Percentiles rank a stretch among this genome's conserved stretches.
Evolutionary conservation across 2,797 vertebrate species (phyloP).

Genomic region (Eremophila alpestris): DNA sequence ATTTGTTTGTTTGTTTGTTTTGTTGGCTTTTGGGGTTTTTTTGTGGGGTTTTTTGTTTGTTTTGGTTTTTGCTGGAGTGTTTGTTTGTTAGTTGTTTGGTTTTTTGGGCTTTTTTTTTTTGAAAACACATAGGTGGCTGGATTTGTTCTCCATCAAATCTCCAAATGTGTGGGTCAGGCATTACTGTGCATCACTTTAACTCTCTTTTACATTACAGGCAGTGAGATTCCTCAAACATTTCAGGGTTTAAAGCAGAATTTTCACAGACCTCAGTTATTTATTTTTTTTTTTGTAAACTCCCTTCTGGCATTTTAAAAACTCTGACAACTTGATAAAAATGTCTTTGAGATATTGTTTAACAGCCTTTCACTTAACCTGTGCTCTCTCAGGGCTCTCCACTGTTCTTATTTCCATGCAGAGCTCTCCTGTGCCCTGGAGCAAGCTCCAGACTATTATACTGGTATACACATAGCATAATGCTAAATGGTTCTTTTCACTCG

Average conservation of each 20-base stretch:
- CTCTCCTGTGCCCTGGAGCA: slow-evolving; percentile 20
- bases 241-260: not conserved
- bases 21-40: not conserved
- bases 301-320: not conserved
- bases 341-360: not conserved
- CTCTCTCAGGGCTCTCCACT: not conserved
- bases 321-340: not conserved
- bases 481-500: slow-evolving; percentile 15
- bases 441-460: not conserved
- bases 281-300: not conserved
- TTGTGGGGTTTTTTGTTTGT: not conserved
- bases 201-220: not conserved
- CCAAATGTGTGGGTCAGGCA: not conserved
- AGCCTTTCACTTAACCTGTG: slow-evolving; percentile 29
- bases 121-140: not conserved
- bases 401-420: slow-evolving; percentile 2
- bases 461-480: not conserved
- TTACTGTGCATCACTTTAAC: not conserved
- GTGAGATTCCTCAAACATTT: not conserved
- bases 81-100: too few species aligned
- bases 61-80: too few species aligned
- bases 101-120: not conserved
- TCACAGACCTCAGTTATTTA: not conserved
- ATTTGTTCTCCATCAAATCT: not conserved
- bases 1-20: not conserved